phyloP scores from a whole-genome alignment of 2,888 invertebrate genomes.

The Nemapogon koenigi region DNA sequence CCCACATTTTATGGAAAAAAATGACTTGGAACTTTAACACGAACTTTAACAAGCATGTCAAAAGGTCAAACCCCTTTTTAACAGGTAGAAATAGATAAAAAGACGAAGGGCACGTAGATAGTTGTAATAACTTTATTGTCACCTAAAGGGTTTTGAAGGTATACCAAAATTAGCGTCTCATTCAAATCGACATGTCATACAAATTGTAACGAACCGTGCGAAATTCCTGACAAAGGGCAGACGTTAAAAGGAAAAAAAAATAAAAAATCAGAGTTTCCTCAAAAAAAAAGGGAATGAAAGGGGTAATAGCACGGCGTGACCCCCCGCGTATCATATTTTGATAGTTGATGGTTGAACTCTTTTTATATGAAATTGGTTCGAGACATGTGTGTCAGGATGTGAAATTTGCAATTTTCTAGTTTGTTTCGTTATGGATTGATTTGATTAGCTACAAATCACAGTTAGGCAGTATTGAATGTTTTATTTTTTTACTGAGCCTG shows the following conservation, averaged over 20 bases:
- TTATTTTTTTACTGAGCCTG: too few relatives aligned
- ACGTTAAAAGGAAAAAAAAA: conserved; percentile 16
- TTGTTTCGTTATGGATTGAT: too few relatives aligned
- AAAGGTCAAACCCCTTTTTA: conserved; percentile 49
- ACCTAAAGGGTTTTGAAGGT: conserved; percentile 40
- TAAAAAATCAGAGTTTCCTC: conserved; percentile 28
- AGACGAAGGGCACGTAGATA: conserved; percentile 32
- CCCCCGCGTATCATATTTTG: conserved; percentile 31
- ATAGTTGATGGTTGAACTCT: conserved; percentile 19
- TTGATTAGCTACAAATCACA: too few relatives aligned
- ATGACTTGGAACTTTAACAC: conserved; percentile 9
- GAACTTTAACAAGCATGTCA: conserved; percentile 27
- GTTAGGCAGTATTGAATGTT: too few relatives aligned
- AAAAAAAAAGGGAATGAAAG: conserved; percentile 21
- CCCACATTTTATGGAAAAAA: conserved; percentile 34
- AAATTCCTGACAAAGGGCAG: conserved; percentile 40
- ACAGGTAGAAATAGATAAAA: conserved; percentile 40
- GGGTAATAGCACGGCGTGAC: conserved; percentile 35
- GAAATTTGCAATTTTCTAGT: too few relatives aligned
- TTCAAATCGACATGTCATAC: conserved; percentile 46
- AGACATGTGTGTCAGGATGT: conserved; percentile 10
- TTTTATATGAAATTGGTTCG: conserved; percentile 19
- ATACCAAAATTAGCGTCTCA: conserved; percentile 48
- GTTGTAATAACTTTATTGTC: conserved; percentile 31
- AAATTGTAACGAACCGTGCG: conserved; percentile 55